Evolutionary conservation across 2,797 vertebrate genomes (phyloP).

Genomic region (Smutsia temminckii): DNA sequence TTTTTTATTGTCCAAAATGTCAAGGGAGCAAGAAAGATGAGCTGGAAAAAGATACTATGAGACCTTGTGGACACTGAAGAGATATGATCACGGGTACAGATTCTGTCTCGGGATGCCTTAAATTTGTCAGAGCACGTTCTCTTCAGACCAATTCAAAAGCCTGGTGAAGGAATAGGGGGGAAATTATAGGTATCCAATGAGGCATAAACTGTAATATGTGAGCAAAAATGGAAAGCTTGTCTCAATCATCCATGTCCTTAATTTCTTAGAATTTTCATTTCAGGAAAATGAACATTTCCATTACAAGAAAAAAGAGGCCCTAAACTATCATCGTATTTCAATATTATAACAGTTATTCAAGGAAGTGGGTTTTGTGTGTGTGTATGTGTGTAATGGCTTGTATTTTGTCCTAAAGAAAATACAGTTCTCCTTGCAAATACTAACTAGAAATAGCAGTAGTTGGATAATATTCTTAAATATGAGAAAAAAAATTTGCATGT

Average conservation of each 20-base stretch:
- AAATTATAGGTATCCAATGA: conserved; percentile 43
- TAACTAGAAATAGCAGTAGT: not conserved
- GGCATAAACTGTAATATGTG: not conserved
- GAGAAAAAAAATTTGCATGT: not conserved
- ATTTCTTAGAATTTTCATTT: conserved; percentile 10
- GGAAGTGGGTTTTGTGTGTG: not conserved
- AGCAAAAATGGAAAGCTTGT: not conserved
- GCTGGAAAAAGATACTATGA: conserved; percentile 67
- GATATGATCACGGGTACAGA: conserved; percentile 60
- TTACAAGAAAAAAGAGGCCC: not conserved
- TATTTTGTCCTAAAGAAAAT: conserved; percentile 33
- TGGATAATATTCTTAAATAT: not conserved
- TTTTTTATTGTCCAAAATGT: conserved; percentile 77
- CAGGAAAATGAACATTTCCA: not conserved
- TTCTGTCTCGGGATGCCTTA: conserved; percentile 64
- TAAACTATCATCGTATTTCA: conserved; percentile 28
- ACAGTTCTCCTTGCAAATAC: not conserved
- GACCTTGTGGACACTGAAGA: conserved; percentile 63
- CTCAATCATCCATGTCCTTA: not conserved
- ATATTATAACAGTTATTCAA: not conserved
- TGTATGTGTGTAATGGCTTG: not conserved
- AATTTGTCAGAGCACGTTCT: conserved; percentile 56
- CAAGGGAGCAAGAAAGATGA: conserved; percentile 73
- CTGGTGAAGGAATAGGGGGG: not conserved
- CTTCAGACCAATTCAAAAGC: conserved; percentile 50